Conservation (phyloP, 1,140 invertebrate species). For the Caerostris extrusa region DNA sequence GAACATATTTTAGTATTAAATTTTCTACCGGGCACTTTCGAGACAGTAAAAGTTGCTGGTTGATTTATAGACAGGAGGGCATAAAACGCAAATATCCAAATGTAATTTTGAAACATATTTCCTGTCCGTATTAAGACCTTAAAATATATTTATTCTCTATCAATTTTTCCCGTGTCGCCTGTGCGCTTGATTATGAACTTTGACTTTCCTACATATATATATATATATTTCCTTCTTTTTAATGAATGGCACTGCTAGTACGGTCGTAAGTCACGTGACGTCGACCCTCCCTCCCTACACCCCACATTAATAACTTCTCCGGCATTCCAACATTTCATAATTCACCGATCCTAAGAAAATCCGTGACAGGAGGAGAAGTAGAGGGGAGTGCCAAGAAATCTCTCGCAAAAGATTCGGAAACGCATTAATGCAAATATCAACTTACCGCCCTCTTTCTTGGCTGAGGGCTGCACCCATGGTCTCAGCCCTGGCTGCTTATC, state of each 20-base stretch:
- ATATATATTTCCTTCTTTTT: background rate
- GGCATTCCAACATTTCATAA: conserved; percentile 19
- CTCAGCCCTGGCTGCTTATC: background rate
- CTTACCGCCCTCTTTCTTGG: background rate
- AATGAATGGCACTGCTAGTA: background rate
- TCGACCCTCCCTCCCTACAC: background rate
- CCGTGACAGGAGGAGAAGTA: background rate
- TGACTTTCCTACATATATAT: background rate
- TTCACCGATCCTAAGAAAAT: conserved; percentile 10
- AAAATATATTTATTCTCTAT: conserved; percentile 23
- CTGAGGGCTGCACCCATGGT: background rate
- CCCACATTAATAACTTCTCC: background rate
- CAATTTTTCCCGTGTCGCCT: background rate
- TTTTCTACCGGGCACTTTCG: background rate
- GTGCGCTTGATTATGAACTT: background rate
- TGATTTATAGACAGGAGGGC: background rate
- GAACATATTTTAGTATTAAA: conserved; percentile 1
- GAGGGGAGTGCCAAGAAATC: background rate
- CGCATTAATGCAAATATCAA: conserved; percentile 64
- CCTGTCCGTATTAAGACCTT: background rate
- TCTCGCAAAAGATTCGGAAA: conserved; percentile 6
- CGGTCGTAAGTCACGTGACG: conserved; percentile 11
- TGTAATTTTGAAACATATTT: background rate
- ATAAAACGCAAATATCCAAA: background rate
- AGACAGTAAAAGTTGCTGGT: background rate